Evolutionary conservation across 2,113 vertebrate genomes (phyloP).

Genomic region (Solea solea): DNA sequence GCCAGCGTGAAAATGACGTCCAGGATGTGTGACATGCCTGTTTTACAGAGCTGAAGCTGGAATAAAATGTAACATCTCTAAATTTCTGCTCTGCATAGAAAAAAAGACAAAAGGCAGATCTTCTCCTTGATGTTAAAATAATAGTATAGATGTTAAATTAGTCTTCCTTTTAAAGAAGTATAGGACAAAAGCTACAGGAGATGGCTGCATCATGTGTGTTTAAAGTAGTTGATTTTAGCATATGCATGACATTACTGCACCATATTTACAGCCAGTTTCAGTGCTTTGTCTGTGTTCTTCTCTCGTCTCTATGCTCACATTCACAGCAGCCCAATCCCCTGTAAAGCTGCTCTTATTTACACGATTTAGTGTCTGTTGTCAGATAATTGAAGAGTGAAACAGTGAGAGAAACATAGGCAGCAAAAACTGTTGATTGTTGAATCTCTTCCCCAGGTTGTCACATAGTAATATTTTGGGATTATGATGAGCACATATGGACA

Average conservation of each 20-base stretch:
- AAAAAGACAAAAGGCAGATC: no score
- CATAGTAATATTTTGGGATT: no score
- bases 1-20: slow-evolving; percentile 29
- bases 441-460: no score
- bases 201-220: neutral
- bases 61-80: neutral
- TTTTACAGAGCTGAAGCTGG: slow-evolving; percentile 9
- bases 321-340: no score
- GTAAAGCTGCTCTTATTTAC: neutral
- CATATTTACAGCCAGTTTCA: neutral
- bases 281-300: neutral
- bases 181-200: neutral
- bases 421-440: no score
- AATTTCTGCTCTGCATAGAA: neutral
- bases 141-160: no score
- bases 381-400: neutral
- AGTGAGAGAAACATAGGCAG: no score
- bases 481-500: no score
- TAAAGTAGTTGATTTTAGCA: neutral
- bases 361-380: neutral
- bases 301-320: neutral
- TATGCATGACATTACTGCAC: neutral
- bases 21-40: neutral
- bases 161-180: no score
- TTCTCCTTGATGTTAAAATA: no score